phyloP scores from a whole-genome alignment of 2,113 vertebrate species.

The Sterrhoptilus dennistouni region DNA sequence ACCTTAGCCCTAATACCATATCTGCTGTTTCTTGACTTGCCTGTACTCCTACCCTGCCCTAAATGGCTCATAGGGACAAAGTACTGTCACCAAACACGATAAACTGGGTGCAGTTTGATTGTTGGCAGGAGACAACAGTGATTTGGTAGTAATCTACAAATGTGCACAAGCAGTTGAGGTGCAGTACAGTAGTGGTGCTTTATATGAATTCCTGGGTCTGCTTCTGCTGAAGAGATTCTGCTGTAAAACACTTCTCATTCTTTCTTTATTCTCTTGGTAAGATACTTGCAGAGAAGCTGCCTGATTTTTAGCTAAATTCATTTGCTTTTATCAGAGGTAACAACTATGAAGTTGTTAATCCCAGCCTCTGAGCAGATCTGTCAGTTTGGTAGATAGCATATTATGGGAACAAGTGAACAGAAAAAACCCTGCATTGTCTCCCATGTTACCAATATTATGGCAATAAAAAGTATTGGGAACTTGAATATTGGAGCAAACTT shows the following conservation, averaged over 20 bases:
- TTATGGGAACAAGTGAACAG: background rate
- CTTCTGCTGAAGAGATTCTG: background rate
- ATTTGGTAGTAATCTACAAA: background rate
- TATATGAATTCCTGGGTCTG: background rate
- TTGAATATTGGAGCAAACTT: background rate
- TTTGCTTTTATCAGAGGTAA: background rate
- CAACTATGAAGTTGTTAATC: background rate
- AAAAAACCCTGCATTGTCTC: background rate
- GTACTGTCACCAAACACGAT: background rate
- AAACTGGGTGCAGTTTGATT: background rate
- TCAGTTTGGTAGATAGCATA: background rate
- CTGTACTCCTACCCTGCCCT: background rate
- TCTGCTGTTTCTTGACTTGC: background rate
- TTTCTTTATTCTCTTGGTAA: background rate
- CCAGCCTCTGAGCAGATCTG: background rate
- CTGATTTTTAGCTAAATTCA: background rate
- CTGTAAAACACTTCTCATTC: background rate
- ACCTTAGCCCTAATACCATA: background rate
- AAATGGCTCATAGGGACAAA: background rate
- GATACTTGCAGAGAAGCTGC: background rate
- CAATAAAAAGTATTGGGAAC: background rate
- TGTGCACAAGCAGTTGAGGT: background rate
- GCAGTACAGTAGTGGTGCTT: background rate
- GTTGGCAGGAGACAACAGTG: background rate
- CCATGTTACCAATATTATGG: background rate